These are phyloP conservation scores for Dolichoris vasculosae DNA, from an alignment of 1,140 invertebrate species.

Conservation along the genomic window DNA sequence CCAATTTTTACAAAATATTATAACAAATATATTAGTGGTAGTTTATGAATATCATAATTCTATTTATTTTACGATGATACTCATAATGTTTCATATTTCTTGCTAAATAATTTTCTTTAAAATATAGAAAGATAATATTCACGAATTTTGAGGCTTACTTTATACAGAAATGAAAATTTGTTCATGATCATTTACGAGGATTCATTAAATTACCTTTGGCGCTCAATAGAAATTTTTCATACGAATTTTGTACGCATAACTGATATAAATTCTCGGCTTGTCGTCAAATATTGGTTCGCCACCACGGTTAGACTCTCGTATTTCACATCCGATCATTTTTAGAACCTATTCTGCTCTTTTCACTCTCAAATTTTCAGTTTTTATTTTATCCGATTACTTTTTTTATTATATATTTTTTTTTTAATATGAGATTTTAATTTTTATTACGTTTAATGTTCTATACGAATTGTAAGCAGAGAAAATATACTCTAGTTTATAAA, in stretches of 20 bases:
- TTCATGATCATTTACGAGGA: not conserved
- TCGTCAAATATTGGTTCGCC: slow-evolving; percentile 39
- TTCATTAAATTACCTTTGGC: slow-evolving; percentile 36
- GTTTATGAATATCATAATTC: too few species aligned
- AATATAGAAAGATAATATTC: too few species aligned
- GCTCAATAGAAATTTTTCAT: slow-evolving; percentile 27
- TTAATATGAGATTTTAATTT: not conserved
- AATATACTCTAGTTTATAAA: too few species aligned
- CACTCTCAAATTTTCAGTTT: not conserved
- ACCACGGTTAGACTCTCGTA: not conserved
- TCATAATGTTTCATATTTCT: too few species aligned
- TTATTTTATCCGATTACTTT: not conserved
- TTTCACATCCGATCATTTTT: not conserved
- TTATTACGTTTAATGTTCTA: too few species aligned
- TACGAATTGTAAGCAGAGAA: too few species aligned
- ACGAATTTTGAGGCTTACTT: too few species aligned
- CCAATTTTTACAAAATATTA: too few species aligned
- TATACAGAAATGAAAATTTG: not conserved
- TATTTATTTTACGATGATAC: too few species aligned
- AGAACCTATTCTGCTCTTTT: not conserved
- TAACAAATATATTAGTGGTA: too few species aligned
- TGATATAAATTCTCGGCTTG: slow-evolving; percentile 26
- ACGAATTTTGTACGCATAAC: not conserved
- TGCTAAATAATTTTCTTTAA: too few species aligned
- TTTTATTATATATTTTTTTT: not conserved